Evolutionary conservation across 2,888 invertebrate species (phyloP), one percentile per base, ranked within the genome.

Genomic region (Mylabris sibirica): DNA sequence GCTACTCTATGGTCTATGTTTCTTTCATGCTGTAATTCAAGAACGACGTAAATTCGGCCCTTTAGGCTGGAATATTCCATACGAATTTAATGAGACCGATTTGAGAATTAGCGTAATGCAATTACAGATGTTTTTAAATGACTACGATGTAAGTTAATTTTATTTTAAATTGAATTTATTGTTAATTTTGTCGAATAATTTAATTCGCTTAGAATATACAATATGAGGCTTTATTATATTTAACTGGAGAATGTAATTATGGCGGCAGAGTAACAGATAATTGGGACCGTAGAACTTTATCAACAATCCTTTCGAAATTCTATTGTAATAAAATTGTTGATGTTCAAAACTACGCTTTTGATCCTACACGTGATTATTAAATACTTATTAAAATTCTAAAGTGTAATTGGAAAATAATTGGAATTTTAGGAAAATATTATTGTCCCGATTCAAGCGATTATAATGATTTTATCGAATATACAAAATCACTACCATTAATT

Each of bases 71-170:
- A 98, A 98, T 83, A 97, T 95, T 71, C 90, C 93, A 0, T 98
- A 98, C 81, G 97, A 97, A 82, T 98, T 98, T 84, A 97, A 97
- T 81, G 97, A 98, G 83, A 97, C 97, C 0, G 98, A 98, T 85
- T 86, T 98, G 49, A 88, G 93, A 68, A 97, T 98, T 72, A 96
- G 96, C 73, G 91, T 95, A 44, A 90, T 92, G 79, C 98, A 98
- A 82, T 86, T 98, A n/a, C 92, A 93, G 82, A 95, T 96, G 89
- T 94, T 95, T 82, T 86, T 95, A 26, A 91, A 94, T 80, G 91
- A 95, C 79, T 95, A 94, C 79, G 89, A 89, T 68, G 91, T 90
- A 75, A 30, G 30, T 30, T 30, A 30, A 30, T 30, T 30, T 30
- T 30, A 38, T 3, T 14, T 38, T 14, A 38, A 3, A 11, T 12